Evolutionary conservation across 2,797 vertebrate species (phyloP).

Genomic region (Paramormyrops hopkinsi): DNA sequence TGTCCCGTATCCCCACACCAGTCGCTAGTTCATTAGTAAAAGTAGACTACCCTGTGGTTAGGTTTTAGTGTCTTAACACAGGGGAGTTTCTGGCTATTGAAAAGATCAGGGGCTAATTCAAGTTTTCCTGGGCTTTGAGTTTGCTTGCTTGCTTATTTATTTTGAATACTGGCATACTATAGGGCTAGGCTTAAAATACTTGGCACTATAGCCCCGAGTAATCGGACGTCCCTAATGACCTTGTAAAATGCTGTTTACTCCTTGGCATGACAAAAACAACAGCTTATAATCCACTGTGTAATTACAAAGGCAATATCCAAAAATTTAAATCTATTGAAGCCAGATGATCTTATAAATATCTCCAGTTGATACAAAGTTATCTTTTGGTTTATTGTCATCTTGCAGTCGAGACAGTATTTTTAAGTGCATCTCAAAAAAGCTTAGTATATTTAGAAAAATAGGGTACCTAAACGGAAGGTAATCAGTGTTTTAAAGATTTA

Average conservation of each 20-base stretch:
- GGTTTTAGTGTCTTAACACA: not conserved
- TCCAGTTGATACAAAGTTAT: not conserved
- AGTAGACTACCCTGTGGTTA: not conserved
- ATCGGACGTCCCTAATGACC: not conserved
- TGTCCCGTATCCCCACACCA: not conserved
- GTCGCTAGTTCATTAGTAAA: not conserved
- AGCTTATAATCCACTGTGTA: not conserved
- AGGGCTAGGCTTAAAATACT: not conserved
- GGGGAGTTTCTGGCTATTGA: not conserved
- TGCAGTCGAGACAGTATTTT: not conserved
- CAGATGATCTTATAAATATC: not conserved
- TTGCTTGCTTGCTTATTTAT: not conserved
- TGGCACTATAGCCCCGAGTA: not conserved
- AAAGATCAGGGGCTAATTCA: not conserved
- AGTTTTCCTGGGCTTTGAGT: not conserved
- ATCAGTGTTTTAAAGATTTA: not conserved
- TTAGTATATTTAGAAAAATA: not conserved
- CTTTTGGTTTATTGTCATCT: not conserved
- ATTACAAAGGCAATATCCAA: not conserved
- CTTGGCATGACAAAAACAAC: not conserved
- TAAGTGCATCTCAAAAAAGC: not conserved
- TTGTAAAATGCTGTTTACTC: not conserved
- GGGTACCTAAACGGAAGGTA: not conserved
- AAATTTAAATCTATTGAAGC: not conserved
- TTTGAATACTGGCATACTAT: not conserved